These are phyloP conservation scores for Didymodactylos carnosus DNA, from an alignment of 2,888 invertebrate species.

Conservation along the genomic window DNA sequence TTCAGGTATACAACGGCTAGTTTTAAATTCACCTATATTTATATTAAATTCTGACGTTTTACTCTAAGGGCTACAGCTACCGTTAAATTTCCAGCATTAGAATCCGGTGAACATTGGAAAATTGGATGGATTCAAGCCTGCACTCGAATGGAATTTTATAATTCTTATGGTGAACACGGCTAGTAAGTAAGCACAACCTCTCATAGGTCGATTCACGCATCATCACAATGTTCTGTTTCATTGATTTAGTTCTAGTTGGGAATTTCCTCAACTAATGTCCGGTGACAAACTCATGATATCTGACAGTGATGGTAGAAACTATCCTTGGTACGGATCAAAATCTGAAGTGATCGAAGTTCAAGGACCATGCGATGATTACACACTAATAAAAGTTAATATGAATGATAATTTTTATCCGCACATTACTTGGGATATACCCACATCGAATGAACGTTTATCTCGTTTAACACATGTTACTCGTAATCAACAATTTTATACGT, in stretches of 20 bases:
- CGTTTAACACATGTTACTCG: constrained; percentile 29
- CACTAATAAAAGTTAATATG: constrained; percentile 28
- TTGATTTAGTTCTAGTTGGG: constrained; percentile 31
- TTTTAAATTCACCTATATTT: too few species aligned
- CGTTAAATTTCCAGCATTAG: constrained; percentile 28
- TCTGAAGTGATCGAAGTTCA: constrained; percentile 28
- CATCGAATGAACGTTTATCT: constrained; percentile 24
- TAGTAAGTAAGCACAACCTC: too few species aligned
- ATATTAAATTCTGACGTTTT: too few species aligned
- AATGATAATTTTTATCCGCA: constrained; percentile 35
- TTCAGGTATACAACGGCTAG: too few species aligned
- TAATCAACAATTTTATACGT: constrained; percentile 33
- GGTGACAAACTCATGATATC: constrained; percentile 31
- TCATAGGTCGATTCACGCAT: constrained; percentile 13
- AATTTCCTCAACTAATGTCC: constrained; percentile 31
- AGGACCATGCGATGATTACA: constrained; percentile 25
- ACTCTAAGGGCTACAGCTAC: constrained; percentile 26
- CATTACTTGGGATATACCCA: constrained; percentile 17
- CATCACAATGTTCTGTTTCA: neutral
- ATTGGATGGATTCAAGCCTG: constrained; percentile 36
- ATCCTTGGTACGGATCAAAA: constrained; percentile 33
- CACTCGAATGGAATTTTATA: constrained; percentile 32
- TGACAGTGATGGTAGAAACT: constrained; percentile 33
- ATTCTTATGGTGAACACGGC: constrained; percentile 31
- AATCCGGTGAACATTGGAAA: constrained; percentile 26